Percentiles rank a stretch among this genome's conserved stretches.
phyloP scores from a whole-genome alignment of 1,140 invertebrate genomes.

The Trissolcus basalis region DNA sequence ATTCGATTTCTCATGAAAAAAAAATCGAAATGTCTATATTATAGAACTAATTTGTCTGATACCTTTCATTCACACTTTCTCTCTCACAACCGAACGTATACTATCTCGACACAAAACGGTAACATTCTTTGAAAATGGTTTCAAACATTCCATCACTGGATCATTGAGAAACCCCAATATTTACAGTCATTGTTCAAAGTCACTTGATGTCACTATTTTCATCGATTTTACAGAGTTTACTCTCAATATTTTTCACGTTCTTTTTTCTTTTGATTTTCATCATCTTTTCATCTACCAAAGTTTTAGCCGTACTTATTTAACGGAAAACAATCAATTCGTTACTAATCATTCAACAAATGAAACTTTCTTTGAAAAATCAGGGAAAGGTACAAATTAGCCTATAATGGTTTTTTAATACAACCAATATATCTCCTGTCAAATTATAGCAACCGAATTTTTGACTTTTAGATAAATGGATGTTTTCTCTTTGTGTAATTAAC shows the following conservation, averaged over 20 bases:
- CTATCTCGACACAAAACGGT: background rate
- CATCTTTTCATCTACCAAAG: background rate
- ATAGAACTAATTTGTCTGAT: conserved; percentile 22
- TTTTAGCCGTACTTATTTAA: background rate
- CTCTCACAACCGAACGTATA: background rate
- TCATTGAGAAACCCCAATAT: conserved; percentile 33
- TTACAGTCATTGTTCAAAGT: conserved; percentile 37
- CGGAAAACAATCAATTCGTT: conserved; percentile 15
- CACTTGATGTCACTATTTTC: conserved; percentile 25
- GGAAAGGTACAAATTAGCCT: too few species aligned
- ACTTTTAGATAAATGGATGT: too few species aligned
- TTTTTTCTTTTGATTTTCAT: background rate
- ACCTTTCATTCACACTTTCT: conserved; percentile 19
- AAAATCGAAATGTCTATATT: conserved; percentile 7
- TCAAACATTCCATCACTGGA: conserved; percentile 31
- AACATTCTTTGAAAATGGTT: conserved; percentile 21
- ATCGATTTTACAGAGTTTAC: conserved; percentile 29
- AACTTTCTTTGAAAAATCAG: too few species aligned
- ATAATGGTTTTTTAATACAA: too few species aligned
- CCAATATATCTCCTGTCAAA: too few species aligned
- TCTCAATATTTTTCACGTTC: conserved; percentile 22
- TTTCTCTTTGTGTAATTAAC: too few species aligned
- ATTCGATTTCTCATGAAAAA: background rate
- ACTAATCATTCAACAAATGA: background rate
- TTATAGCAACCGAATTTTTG: too few species aligned